Percentiles rank a stretch among this genome's conserved stretches.
Conservation (phyloP, 2,797 vertebrate species). For the Myripristis murdjan region DNA sequence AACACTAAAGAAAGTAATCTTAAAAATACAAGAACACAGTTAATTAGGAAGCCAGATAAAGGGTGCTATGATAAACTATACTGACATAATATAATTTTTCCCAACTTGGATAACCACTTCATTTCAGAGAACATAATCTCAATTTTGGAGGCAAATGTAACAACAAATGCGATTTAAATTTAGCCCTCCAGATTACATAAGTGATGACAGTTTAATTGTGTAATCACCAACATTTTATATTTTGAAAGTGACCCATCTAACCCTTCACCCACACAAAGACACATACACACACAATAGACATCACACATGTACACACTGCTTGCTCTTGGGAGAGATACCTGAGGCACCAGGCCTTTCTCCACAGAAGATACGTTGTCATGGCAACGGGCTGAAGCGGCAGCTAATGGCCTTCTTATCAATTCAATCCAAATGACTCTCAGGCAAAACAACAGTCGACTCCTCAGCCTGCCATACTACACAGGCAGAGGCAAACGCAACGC, state of each 20-base stretch:
- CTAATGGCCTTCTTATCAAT: slow-evolving; percentile 80
- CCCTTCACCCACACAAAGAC: background rate
- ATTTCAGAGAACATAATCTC: too few species aligned
- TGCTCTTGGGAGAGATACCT: slow-evolving; percentile 60
- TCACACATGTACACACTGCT: slow-evolving; percentile 2
- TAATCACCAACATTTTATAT: too few species aligned
- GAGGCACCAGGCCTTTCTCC: slow-evolving; percentile 51
- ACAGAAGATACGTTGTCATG: slow-evolving; percentile 67
- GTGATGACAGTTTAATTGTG: too few species aligned
- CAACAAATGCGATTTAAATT: too few species aligned
- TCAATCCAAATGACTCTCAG: slow-evolving; percentile 68
- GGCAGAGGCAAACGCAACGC: slow-evolving; percentile 4
- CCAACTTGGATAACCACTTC: too few species aligned
- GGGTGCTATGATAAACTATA: too few species aligned
- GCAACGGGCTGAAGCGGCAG: slow-evolving; percentile 73
- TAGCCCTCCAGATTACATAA: too few species aligned
- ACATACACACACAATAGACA: slow-evolving; percentile 6
- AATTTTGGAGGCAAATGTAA: too few species aligned
- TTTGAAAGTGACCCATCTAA: too few species aligned
- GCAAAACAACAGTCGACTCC: slow-evolving; percentile 53
- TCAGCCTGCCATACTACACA: slow-evolving; percentile 32
- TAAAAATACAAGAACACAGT: too few species aligned
- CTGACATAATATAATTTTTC: too few species aligned
- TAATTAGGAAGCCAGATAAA: too few species aligned
- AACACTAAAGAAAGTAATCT: background rate